These are phyloP conservation scores for Clunio marinus DNA, from an alignment of 2,888 invertebrate genomes.

Conservation along the genomic window DNA sequence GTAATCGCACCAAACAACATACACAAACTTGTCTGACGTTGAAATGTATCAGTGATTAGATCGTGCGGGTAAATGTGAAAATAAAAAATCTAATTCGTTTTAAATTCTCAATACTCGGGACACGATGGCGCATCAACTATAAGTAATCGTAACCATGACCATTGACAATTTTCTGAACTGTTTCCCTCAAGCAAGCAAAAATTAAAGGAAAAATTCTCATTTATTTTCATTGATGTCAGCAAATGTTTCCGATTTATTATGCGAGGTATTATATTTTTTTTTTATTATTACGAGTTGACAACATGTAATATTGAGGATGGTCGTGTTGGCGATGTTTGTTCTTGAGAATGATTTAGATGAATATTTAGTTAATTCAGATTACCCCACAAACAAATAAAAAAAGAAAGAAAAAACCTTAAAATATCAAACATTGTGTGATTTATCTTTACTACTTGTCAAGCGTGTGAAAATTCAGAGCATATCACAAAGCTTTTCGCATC, in stretches of 20 bases:
- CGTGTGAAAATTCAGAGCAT: background rate
- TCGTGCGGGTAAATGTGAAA: background rate
- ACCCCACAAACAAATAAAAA: too few relatives aligned
- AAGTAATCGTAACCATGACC: conserved; percentile 30
- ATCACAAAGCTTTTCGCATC: background rate
- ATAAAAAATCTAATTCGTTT: background rate
- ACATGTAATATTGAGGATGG: background rate
- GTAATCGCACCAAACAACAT: too few relatives aligned
- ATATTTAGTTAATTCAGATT: background rate
- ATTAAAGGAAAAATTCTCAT: too few relatives aligned
- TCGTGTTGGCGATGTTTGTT: background rate
- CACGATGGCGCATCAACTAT: conserved; percentile 12
- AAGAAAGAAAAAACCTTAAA: too few relatives aligned
- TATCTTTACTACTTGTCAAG: too few relatives aligned
- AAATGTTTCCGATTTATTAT: too few relatives aligned
- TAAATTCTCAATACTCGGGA: background rate
- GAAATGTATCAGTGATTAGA: background rate
- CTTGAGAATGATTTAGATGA: too few relatives aligned
- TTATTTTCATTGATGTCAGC: too few relatives aligned
- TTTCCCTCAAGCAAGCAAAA: too few relatives aligned
- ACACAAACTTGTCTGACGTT: background rate
- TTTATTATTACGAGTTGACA: background rate
- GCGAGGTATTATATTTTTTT: background rate
- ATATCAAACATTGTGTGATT: too few relatives aligned
- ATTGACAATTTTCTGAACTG: conserved; percentile 23